Conservation (phyloP, 2,113 vertebrate species). For the Thermophis baileyi region DNA sequence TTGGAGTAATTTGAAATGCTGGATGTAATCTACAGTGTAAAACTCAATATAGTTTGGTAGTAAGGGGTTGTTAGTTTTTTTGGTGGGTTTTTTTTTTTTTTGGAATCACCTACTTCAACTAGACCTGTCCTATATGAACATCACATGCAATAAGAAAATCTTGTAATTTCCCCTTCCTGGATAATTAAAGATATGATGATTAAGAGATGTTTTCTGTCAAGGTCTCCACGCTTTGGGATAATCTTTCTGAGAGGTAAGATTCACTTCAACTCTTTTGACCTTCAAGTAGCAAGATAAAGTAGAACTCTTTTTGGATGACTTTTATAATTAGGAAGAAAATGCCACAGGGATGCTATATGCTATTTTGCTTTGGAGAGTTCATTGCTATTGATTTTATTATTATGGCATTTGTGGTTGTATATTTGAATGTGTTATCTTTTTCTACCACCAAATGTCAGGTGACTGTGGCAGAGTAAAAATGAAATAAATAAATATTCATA, state of each 20-base stretch:
- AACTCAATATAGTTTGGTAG: background rate
- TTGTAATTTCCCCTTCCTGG: background rate
- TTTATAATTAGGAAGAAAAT: background rate
- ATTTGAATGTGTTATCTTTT: background rate
- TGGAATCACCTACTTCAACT: background rate
- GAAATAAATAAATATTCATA: background rate
- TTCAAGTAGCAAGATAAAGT: background rate
- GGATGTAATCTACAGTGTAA: background rate
- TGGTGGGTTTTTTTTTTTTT: background rate
- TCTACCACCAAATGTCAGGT: background rate
- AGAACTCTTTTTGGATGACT: background rate
- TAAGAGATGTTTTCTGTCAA: background rate
- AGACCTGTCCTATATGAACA: background rate
- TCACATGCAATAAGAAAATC: background rate
- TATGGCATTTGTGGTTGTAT: background rate
- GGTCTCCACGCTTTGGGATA: background rate
- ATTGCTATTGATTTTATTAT: background rate
- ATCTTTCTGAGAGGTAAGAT: background rate
- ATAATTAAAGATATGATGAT: background rate
- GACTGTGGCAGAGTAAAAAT: background rate
- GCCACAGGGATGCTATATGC: background rate
- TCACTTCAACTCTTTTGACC: background rate
- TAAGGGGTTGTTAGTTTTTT: background rate
- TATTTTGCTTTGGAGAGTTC: background rate
- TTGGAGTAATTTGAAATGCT: background rate